Base-by-base conservation (phyloP, 2,797 vertebrate species). In the Schizopygopsis malacanthus region DNA sequence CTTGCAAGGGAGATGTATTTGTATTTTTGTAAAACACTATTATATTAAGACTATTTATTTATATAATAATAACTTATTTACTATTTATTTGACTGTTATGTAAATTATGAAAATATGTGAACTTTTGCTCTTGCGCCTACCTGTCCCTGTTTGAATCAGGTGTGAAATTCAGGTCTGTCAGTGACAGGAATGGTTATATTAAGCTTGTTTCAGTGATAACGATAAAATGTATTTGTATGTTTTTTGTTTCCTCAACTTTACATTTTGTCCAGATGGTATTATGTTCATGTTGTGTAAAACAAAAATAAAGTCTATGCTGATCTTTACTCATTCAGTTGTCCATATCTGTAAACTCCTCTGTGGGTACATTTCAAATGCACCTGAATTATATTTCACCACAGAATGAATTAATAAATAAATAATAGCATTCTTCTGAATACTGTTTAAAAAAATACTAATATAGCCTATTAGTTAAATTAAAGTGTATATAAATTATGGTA, bases 61-160 rank as follows among this genome's bases (percentile, higher is more conserved):
- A 89, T 84, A 45, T 81, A 11, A 81, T 86, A 82, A 89, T 78
- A 81, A 70, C 28, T 85, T 88, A 87, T 90, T 88, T 9, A 82
- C 43, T 88, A 88, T 86, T 83, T 88, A 88, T 87, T 90, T 82
- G 63, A 86, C 54, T 89, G 87, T 50, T 89, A 83, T 33, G 0
- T 84, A 54, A 4, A 13, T 52, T 78, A 43, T 78, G 43, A 4
- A 65, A 18, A 18, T 59, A 50, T 54, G 73, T 69, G 22, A 43
- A 41, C 18, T 18, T 65, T 76, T 22, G 6, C 63, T 50, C 2
- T 25, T 39, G 52, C 18, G 37, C 39, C 67, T 73, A 18, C 8
- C 2, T 59, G 69, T 25, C 39, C 41, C 43, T 61, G 37, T 43
- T 43, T 43, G 33, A 67, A 63, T 79, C n/a, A 45, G 56, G 77